phyloP scores from a whole-genome alignment of 2,888 invertebrate species.

The Cyclophora punctaria region DNA sequence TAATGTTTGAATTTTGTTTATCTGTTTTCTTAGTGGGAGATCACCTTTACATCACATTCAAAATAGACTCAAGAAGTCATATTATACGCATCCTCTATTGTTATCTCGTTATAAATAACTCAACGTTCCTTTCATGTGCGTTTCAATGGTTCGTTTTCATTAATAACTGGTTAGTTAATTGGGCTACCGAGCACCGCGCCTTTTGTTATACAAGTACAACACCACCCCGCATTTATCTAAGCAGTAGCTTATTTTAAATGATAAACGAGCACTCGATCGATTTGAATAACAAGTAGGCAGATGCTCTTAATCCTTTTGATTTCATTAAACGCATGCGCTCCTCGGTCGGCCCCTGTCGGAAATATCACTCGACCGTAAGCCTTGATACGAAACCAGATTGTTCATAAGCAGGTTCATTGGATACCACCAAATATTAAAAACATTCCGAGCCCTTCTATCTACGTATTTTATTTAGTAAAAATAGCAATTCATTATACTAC shows the following conservation, averaged over 20 bases:
- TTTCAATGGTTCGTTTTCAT: slow-evolving; percentile 38
- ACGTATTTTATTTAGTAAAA: slow-evolving; percentile 20
- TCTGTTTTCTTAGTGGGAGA: no score
- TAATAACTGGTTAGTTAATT: slow-evolving; percentile 65
- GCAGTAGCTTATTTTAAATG: slow-evolving; percentile 73
- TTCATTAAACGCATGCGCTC: slow-evolving; percentile 74
- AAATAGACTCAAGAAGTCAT: no score
- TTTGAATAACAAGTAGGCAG: slow-evolving; percentile 75
- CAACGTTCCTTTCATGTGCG: slow-evolving; percentile 21
- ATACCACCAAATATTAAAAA: slow-evolving; percentile 21
- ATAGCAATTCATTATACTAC: slow-evolving; percentile 35
- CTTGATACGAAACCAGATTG: slow-evolving; percentile 49
- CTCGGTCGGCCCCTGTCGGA: slow-evolving; percentile 62
- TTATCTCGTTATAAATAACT: slow-evolving; percentile 18
- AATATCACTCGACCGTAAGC: slow-evolving; percentile 68
- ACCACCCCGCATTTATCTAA: slow-evolving; percentile 70
- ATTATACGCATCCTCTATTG: no score
- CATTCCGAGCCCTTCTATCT: slow-evolving; percentile 24
- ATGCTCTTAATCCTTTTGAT: slow-evolving; percentile 75
- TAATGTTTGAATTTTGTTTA: no score
- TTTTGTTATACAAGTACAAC: slow-evolving; percentile 63
- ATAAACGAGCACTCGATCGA: slow-evolving; percentile 74
- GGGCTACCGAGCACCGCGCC: slow-evolving; percentile 56
- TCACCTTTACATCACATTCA: no score
- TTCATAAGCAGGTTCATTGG: slow-evolving; percentile 51